Base-by-base conservation (phyloP, 2,888 invertebrate genomes). In the Tinea pellionella region DNA sequence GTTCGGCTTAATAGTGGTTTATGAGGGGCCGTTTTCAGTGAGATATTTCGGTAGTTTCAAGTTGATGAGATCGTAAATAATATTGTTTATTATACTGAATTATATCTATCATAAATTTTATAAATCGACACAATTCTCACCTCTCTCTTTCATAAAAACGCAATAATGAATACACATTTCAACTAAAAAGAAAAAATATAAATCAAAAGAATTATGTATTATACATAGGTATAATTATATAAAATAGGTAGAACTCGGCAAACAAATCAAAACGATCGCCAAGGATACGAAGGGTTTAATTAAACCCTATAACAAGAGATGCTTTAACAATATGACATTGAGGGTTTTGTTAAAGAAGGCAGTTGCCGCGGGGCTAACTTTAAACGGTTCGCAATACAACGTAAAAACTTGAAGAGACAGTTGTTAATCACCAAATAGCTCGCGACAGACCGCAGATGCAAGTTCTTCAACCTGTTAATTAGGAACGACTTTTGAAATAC, bases 401-500 rank as follows among this genome's bases (percentile, higher is more conserved):
- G 32, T 24, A 57, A 57, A 57, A 57, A 57, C 57, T 57, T 57
- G 57, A 29, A 32, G 57, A 70, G 69, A 68, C 69, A 64, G 69
- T 69, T 71, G 66, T 71, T 76, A 72, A 73, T 78, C 68, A 73
- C 66, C 67, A 70, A 74, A 75, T 72, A 71, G 61, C 47, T 57
- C 57, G 57, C 57, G 57, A 57, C 57, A 32, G 32, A 32, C 57
- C 16, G 74, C 79, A 81, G 78, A 79, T 80, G 82, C 68, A 66
- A 66, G 32, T 57, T 61, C 62, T 67, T 69, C 72, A 77, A 75
- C 78, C 75, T 73, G 79, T 75, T 81, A 80, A 83, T 81, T 79
- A 77, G 69, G 66, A 69, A 68, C 72, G 68, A 74, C 74, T 75
- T 78, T 72, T 72, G 68, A 72, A 77, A 75, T 75, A 79, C 78